Evolutionary conservation across 92 coral and sea anemone species (phyloP).

Genomic region (Paragorgia papillata): DNA sequence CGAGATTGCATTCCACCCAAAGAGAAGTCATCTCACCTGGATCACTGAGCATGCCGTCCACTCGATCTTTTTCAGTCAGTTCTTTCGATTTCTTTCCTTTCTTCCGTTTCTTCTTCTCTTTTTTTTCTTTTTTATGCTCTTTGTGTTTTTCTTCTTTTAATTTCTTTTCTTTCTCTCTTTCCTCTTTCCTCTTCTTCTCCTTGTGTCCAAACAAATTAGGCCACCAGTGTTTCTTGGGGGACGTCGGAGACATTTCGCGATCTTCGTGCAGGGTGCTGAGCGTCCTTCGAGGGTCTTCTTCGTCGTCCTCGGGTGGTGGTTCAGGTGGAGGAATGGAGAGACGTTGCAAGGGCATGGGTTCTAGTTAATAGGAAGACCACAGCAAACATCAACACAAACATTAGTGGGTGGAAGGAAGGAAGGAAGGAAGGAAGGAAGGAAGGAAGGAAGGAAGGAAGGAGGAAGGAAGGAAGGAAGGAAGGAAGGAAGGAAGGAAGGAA

Average conservation of each 20-base stretch:
- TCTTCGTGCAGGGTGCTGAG: conserved; percentile 36
- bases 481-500: too few species aligned
- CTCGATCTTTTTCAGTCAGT: not conserved
- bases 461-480: too few species aligned
- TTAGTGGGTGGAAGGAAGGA: too few species aligned
- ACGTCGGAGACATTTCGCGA: conserved; percentile 37
- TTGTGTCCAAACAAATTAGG: conserved; percentile 26
- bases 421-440: too few species aligned
- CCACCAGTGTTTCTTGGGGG: conserved; percentile 22
- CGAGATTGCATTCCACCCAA: too few species aligned
- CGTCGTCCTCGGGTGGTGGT: not conserved
- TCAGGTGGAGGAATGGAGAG: not conserved
- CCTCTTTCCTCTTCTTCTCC: conserved; percentile 30
- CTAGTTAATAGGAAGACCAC: too few species aligned
- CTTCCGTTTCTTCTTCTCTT: conserved; percentile 33
- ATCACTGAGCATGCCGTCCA: not conserved
- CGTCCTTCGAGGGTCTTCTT: not conserved
- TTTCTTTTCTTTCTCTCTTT: conserved; percentile 12
- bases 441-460: too few species aligned
- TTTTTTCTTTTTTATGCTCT: conserved; percentile 26
- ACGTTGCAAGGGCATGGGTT: too few species aligned
- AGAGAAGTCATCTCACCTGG: not conserved
- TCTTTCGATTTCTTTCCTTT: conserved; percentile 16
- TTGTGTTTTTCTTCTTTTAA: conserved; percentile 30
- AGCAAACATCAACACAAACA: too few species aligned